A percentile compares a stretch with the other conserved stretches of the same genome.
Evolutionary conservation across 2,888 invertebrate species (phyloP).

Genomic region (Oligia strigilis): DNA sequence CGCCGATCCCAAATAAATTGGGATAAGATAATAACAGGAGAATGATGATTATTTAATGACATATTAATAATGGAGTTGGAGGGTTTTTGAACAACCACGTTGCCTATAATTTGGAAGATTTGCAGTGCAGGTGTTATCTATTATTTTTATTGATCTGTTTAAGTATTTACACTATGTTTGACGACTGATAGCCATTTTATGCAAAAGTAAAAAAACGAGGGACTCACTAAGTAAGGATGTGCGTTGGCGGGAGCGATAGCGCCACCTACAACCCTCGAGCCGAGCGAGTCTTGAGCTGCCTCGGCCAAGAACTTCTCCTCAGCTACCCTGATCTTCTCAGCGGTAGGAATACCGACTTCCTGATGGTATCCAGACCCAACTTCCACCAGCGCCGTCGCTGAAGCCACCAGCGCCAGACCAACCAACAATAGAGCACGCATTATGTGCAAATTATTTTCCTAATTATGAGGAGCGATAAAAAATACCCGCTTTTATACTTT

Average conservation of each 20-base stretch:
- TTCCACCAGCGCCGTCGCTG: slow-evolving; percentile 64
- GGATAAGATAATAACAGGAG: too few relatives aligned
- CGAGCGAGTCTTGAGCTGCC: not conserved
- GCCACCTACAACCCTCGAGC: slow-evolving; percentile 77
- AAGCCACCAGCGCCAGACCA: slow-evolving; percentile 64
- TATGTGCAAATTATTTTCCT: slow-evolving; percentile 37
- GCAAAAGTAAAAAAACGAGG: not conserved
- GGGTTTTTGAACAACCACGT: not conserved
- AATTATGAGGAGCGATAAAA: not conserved
- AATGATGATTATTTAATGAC: too few relatives aligned
- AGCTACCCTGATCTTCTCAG: slow-evolving; percentile 74
- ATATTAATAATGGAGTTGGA: not conserved
- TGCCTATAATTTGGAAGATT: not conserved
- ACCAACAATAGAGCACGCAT: slow-evolving; percentile 68
- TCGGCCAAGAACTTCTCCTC: slow-evolving; percentile 65
- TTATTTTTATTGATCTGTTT: too few relatives aligned
- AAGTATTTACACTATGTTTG: not conserved
- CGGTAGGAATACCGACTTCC: slow-evolving; percentile 79
- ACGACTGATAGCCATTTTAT: not conserved
- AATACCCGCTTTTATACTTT: slow-evolving; percentile 41
- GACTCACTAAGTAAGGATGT: slow-evolving; percentile 76
- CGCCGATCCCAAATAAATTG: too few relatives aligned
- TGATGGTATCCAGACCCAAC: slow-evolving; percentile 73
- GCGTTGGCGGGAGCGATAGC: slow-evolving; percentile 69
- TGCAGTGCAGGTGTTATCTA: not conserved